Conservation (phyloP, 2,797 vertebrate species). For the Ataeniobius toweri region DNA sequence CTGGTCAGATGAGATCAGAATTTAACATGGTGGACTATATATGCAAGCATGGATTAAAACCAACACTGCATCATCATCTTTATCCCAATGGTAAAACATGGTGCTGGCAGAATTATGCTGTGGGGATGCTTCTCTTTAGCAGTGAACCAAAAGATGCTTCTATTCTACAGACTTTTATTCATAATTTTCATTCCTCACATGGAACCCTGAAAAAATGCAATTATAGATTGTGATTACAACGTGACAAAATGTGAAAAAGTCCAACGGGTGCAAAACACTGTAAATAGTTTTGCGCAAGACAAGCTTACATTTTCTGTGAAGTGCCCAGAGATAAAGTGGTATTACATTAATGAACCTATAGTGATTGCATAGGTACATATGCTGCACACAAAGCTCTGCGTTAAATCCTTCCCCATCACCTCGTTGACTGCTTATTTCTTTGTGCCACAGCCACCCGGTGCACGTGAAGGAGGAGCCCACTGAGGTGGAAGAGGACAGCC, state of each 20-base stretch:
- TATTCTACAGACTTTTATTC: neutral
- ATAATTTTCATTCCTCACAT: neutral
- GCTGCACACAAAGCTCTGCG: neutral
- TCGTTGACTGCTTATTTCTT: slow-evolving; percentile 3
- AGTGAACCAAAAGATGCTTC: neutral
- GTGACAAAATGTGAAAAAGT: neutral
- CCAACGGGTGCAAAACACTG: neutral
- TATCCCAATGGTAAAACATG: neutral
- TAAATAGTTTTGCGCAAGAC: neutral
- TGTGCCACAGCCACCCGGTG: slow-evolving; percentile 85
- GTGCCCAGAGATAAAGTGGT: neutral
- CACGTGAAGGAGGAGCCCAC: slow-evolving; percentile 98
- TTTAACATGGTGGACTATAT: neutral
- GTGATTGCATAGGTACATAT: neutral
- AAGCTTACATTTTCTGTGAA: neutral
- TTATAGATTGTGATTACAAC: neutral
- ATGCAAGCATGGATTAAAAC: neutral
- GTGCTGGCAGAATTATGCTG: neutral
- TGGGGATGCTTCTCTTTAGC: neutral
- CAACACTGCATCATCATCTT: neutral
- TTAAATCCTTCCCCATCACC: neutral
- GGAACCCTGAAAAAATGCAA: neutral
- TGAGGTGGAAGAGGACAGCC: slow-evolving; percentile 91
- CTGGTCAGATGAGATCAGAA: too few relatives aligned
- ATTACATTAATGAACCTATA: neutral